Evolutionary conservation across 2,888 invertebrate genomes (phyloP).

Genomic region (Phlogophora meticulosa): DNA sequence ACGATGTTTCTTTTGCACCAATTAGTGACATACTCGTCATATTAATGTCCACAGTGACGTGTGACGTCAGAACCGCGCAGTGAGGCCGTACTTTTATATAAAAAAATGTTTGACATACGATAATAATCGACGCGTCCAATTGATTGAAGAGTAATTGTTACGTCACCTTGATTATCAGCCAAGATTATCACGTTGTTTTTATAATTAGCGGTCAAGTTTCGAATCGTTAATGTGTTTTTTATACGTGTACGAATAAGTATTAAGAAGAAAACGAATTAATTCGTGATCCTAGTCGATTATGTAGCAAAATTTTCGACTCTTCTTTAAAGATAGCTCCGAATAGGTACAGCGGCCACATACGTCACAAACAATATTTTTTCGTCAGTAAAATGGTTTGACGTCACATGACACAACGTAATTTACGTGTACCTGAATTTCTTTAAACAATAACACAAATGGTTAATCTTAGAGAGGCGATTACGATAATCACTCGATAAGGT

Average conservation of each 20-base stretch:
- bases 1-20: slow-evolving; percentile 17
- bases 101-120: slow-evolving; percentile 20
- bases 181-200: slow-evolving; percentile 31
- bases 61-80: neutral
- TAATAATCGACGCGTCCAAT: slow-evolving; percentile 10
- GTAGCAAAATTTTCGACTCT: neutral
- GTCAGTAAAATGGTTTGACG: slow-evolving; percentile 43
- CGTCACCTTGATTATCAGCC: slow-evolving; percentile 33
- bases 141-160: slow-evolving; percentile 13
- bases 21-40: slow-evolving; percentile 1
- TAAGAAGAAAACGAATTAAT: neutral
- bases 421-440: slow-evolving; percentile 33
- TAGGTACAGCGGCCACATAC: no score
- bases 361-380: slow-evolving; percentile 1
- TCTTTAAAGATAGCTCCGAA: no score
- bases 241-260: neutral
- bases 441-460: slow-evolving; percentile 60
- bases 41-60: neutral
- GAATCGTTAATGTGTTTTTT: neutral
- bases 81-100: neutral
- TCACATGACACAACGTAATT: slow-evolving; percentile 47
- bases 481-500: slow-evolving; percentile 58
- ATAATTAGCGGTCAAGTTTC: slow-evolving; percentile 6
- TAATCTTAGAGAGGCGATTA: slow-evolving; percentile 55
- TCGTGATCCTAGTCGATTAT: neutral